Conservation (phyloP, 1,140 invertebrate genomes). For the Uloborus diversus region DNA sequence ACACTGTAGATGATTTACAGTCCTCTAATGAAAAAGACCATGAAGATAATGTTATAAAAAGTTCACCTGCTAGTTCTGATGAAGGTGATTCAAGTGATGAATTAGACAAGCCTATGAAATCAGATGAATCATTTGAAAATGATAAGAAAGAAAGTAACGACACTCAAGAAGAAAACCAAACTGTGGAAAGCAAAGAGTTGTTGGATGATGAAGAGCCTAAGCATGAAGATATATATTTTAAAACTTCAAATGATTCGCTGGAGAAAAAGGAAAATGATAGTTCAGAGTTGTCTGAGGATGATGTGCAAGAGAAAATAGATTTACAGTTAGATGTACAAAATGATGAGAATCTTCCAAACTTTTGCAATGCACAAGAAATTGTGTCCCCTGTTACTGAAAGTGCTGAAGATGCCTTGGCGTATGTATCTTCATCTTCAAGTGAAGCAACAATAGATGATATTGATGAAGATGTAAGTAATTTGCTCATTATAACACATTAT, state of each 20-base stretch:
- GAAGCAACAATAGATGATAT: slow-evolving; percentile 14
- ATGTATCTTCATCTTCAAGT: slow-evolving; percentile 22
- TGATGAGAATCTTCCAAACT: neutral
- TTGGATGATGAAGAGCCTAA: neutral
- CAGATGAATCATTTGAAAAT: slow-evolving; percentile 65
- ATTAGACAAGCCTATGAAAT: slow-evolving; percentile 65
- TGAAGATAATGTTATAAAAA: neutral
- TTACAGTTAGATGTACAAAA: neutral
- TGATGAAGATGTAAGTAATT: slow-evolving; percentile 19
- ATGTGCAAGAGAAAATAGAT: neutral
- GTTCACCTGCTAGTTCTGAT: neutral
- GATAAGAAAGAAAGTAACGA: slow-evolving; percentile 15
- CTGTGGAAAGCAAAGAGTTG: slow-evolving; percentile 48
- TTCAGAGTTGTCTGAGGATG: neutral
- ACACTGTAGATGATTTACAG: neutral
- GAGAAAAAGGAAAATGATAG: neutral
- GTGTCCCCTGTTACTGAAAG: slow-evolving; percentile 44
- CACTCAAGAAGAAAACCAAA: slow-evolving; percentile 59
- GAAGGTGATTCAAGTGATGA: slow-evolving; percentile 68
- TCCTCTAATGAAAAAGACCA: neutral
- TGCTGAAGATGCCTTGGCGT: slow-evolving; percentile 45
- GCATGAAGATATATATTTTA: neutral
- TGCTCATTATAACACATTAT: too few species aligned
- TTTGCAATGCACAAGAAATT: slow-evolving; percentile 11
- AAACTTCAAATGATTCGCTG: neutral